Conservation (phyloP, 1,140 invertebrate species). For the Zaprionus camerounensis region DNA sequence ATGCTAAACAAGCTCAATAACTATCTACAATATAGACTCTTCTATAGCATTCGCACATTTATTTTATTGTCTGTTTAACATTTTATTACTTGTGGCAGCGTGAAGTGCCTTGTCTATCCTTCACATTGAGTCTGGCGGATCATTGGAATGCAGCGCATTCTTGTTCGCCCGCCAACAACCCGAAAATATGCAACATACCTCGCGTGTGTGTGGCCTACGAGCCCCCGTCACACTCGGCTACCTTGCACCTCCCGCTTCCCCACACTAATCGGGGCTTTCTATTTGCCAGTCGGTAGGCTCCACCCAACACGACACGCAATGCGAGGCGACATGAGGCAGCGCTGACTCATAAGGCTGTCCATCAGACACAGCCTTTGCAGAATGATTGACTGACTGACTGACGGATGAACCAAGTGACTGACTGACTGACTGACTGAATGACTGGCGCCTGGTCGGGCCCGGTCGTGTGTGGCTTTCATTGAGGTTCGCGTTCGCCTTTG, state of each 20-base stretch:
- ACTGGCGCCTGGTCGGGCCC: conserved; percentile 36
- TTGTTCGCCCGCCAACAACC: conserved; percentile 62
- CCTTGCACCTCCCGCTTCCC: background rate
- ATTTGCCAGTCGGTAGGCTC: conserved; percentile 38
- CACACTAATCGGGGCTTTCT: background rate
- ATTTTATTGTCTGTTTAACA: conserved; percentile 36
- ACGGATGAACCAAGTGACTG: conserved; percentile 30
- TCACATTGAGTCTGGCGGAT: conserved; percentile 47
- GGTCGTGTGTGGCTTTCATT: conserved; percentile 60
- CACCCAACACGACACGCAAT: conserved; percentile 39
- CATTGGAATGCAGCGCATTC: conserved; percentile 63
- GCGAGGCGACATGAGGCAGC: conserved; percentile 18
- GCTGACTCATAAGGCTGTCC: conserved; percentile 68
- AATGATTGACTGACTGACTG: conserved; percentile 56
- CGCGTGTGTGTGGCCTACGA: conserved; percentile 1
- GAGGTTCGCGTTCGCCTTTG: conserved; percentile 37
- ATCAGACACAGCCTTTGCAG: conserved; percentile 48
- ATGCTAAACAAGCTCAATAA: conserved; percentile 24
- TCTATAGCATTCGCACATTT: conserved; percentile 3
- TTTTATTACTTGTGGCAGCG: conserved; percentile 42
- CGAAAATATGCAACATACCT: conserved; percentile 63
- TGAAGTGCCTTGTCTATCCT: conserved; percentile 47
- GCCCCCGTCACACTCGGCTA: background rate
- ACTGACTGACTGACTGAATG: background rate
- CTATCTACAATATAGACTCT: conserved; percentile 2